Base-by-base conservation (phyloP, 92 coral and sea anemone genomes). In the Nematostella vectensis region DNA sequence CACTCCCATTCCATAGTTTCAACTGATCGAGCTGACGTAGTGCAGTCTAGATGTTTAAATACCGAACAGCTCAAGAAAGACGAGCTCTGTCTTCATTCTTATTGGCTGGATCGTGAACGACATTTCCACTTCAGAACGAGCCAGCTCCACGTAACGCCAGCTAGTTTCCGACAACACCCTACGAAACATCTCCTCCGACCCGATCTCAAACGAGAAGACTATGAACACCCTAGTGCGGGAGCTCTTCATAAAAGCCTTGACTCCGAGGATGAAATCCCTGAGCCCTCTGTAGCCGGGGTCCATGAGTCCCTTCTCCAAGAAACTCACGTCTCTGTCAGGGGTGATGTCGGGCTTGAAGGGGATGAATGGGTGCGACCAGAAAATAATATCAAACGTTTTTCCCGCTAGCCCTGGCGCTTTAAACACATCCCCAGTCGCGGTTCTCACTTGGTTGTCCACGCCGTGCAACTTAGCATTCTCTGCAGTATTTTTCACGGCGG, bases 361-460 rank as follows among this genome's bases (percentile, higher is more conserved):
- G 4, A 70, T 50, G 27, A 70, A 75, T 0, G 81, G 81, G n/a
- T 55, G 63, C 50, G 62, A 66, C 83, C 83, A 77, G 37, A 57
- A 63, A 20, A 77, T 70, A 29, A 77, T 31, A 40, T 77, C 73
- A 44, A 77, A 77, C 20, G 58, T 60, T 43, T 65, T 57, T 11
- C 63, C 63, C 19, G 31, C 50, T 16, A 77, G 13, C 18, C 63
- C 72, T 18, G 71, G 56, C 23, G 52, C 72, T 51, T 70, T 51
- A 57, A 70, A 77, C 17, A 77, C 83, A 44, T 70, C 68, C 0
- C 72, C 78, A 10, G 48, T 31, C 28, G 22, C 65, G 21, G 49
- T 33, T n/a, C 67, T 60, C 21, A 75, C 81, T 59, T 67, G 59
- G 27, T 60, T 55, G n/a, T 38, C 54, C 43, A 75, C 61, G 40